These are phyloP conservation scores for Archilochus colubris DNA, from an alignment of 2,113 vertebrate species.

Conservation along the genomic window DNA sequence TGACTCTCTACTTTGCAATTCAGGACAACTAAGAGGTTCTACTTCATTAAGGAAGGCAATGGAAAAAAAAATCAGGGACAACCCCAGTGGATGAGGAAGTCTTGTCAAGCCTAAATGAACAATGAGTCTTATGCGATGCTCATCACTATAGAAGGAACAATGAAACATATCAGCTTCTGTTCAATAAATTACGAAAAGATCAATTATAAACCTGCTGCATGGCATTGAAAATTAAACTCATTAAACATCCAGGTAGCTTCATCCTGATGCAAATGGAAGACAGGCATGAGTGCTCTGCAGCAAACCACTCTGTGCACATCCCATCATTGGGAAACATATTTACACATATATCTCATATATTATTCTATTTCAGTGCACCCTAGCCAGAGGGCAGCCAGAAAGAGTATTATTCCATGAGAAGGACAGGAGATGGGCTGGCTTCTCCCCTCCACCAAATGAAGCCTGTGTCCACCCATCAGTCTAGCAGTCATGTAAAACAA, in stretches of 20 bases:
- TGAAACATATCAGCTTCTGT: slow-evolving; percentile 19
- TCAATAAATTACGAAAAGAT: slow-evolving; percentile 67
- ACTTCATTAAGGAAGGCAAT: slow-evolving; percentile 30
- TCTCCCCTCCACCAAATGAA: not conserved
- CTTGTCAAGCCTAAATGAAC: slow-evolving; percentile 22
- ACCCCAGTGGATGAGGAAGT: not conserved
- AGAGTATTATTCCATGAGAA: slow-evolving; percentile 46
- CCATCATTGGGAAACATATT: slow-evolving; percentile 43
- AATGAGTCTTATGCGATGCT: not conserved
- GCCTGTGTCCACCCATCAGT: not conserved
- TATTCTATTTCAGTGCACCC: slow-evolving; percentile 75
- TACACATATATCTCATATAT: slow-evolving; percentile 70
- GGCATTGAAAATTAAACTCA: slow-evolving; percentile 33
- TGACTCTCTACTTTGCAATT: slow-evolving; percentile 45
- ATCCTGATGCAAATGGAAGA: slow-evolving; percentile 53
- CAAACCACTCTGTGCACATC: slow-evolving; percentile 52
- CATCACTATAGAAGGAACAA: slow-evolving; percentile 32
- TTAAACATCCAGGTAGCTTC: slow-evolving; percentile 34
- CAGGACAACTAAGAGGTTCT: slow-evolving; percentile 51
- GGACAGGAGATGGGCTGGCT: slow-evolving; percentile 54
- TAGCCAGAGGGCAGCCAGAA: slow-evolving; percentile 78
- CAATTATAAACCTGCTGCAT: slow-evolving; percentile 36
- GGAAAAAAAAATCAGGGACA: not conserved
- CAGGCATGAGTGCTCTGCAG: slow-evolving; percentile 32
- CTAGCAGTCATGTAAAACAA: not conserved